Conservation (phyloP, 2,888 invertebrate genomes). For the Clitarchus hookeri region DNA sequence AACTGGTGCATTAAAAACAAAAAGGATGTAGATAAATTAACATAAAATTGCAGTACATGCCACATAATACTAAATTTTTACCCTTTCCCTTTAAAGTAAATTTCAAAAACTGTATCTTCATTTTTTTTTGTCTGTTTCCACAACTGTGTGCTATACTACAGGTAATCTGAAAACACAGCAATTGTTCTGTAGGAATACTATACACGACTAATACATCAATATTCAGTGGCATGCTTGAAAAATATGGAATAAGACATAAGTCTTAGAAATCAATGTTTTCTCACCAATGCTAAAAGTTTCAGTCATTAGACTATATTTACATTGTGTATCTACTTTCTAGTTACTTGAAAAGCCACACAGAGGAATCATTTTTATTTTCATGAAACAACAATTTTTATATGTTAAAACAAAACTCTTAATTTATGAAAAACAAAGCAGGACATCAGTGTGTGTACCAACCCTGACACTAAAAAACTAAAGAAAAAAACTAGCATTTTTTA, state of each 20-base stretch:
- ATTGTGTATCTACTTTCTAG: too few species aligned
- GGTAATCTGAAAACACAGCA: too few species aligned
- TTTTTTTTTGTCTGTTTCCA: background rate
- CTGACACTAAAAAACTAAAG: background rate
- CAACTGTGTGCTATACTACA: too few species aligned
- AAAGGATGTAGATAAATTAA: background rate
- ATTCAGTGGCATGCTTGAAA: too few species aligned
- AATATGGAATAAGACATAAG: too few species aligned
- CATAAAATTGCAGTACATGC: background rate
- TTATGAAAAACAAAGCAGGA: background rate
- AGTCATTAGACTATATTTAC: too few species aligned
- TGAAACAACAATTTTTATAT: background rate
- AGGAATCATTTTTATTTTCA: too few species aligned
- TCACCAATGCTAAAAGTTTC: too few species aligned
- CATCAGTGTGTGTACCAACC: background rate
- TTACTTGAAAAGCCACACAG: too few species aligned
- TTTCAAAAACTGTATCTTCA: background rate
- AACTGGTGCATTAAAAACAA: background rate
- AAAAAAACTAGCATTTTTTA: background rate
- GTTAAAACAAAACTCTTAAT: background rate
- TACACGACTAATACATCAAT: too few species aligned
- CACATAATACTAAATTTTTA: background rate
- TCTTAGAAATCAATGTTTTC: too few species aligned
- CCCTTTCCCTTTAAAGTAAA: background rate
- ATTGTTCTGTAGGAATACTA: too few species aligned